A percentile compares a stretch with the other conserved stretches of the same genome.
Evolutionary conservation across 2,113 vertebrate genomes (phyloP).

Genomic region (Toxotes jaculatrix): DNA sequence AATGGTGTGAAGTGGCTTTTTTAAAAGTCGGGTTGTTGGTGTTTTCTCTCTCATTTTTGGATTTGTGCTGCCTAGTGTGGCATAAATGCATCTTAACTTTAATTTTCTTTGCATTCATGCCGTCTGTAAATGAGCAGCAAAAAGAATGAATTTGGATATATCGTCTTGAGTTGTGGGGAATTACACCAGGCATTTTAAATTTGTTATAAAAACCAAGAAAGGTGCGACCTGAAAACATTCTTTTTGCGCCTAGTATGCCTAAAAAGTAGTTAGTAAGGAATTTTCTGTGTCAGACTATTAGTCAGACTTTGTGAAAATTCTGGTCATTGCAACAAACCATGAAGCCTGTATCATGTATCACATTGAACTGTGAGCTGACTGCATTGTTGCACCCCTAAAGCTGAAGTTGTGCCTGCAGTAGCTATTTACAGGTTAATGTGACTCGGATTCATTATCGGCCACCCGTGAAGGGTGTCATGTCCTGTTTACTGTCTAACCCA

Average conservation of each 20-base stretch:
- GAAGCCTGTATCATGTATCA: too few species aligned
- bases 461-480: neutral
- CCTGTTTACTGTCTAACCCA: neutral
- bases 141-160: neutral
- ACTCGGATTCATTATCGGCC: neutral
- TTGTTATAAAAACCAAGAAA: neutral
- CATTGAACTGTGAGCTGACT: neutral
- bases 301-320: neutral
- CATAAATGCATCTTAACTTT: too few species aligned
- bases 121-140: neutral
- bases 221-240: neutral
- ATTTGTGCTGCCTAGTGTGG: too few species aligned
- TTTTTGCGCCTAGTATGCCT: neutral
- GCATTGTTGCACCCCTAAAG: neutral
- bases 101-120: neutral
- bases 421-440: neutral
- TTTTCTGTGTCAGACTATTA: too few species aligned
- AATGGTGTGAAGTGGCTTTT: neutral
- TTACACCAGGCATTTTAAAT: neutral
- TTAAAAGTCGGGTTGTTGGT: too few species aligned
- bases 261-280: neutral
- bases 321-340: neutral
- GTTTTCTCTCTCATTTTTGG: too few species aligned
- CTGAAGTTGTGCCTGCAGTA: neutral
- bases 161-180: neutral